Percentiles rank a stretch among this genome's conserved stretches.
Evolutionary conservation across 2,113 vertebrate species (phyloP).

Genomic region (Amphilophus citrinellus): DNA sequence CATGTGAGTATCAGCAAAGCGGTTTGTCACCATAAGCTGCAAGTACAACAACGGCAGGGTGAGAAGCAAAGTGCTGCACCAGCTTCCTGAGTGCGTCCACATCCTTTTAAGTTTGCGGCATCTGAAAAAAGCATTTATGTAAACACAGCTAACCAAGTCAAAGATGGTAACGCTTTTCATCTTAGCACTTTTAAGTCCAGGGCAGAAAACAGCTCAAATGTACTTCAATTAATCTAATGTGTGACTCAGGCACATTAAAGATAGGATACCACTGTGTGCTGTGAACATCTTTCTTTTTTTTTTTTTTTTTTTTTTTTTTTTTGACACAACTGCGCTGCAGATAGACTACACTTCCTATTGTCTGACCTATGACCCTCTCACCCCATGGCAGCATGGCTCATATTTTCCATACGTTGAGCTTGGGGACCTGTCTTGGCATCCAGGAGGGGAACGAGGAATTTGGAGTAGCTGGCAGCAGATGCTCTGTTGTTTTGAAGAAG

Average conservation of each 20-base stretch:
- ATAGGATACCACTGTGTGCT: neutral
- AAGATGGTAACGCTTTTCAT: neutral
- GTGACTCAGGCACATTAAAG: constrained; percentile 8
- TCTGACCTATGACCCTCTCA: constrained; percentile 75
- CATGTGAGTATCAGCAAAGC: constrained; percentile 5
- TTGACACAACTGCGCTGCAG: neutral
- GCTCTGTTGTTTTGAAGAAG: constrained; percentile 72
- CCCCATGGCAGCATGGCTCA: constrained; percentile 48
- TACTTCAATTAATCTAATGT: neutral
- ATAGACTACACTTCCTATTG: constrained; percentile 48
- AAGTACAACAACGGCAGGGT: neutral
- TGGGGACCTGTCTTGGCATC: constrained; percentile 56
- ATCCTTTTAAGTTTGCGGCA: constrained; percentile 40
- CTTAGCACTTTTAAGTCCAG: neutral
- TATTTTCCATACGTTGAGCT: constrained; percentile 68
- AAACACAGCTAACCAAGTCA: constrained; percentile 30
- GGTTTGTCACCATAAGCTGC: constrained; percentile 15
- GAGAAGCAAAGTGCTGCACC: constrained; percentile 33
- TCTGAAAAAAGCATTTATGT: constrained; percentile 7
- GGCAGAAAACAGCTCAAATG: neutral
- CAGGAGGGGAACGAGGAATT: constrained; percentile 74
- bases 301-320: neutral
- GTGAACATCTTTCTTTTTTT: constrained; percentile 4
- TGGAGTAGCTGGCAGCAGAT: constrained; percentile 75
- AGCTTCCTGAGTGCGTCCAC: constrained; percentile 43